Evolutionary conservation across 2,797 vertebrate genomes (phyloP).

Genomic region (Tarsius wallacei): DNA sequence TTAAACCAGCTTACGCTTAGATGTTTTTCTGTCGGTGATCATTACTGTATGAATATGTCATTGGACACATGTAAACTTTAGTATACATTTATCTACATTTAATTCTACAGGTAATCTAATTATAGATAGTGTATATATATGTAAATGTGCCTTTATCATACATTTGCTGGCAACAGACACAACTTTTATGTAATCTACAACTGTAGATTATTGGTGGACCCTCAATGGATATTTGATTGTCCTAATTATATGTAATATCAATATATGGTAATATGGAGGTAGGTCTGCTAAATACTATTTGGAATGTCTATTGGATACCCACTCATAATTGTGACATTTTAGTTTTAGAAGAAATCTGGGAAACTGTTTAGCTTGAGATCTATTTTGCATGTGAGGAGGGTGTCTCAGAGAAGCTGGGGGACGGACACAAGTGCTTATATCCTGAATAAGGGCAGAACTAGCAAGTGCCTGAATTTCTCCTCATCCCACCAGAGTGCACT

Average conservation of each 20-base stretch:
- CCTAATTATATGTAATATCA: background rate
- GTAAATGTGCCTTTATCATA: background rate
- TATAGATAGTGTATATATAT: background rate
- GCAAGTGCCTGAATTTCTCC: background rate
- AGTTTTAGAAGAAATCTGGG: background rate
- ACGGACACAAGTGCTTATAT: accelerated
- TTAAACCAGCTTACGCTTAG: background rate
- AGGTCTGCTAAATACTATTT: background rate
- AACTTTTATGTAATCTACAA: background rate
- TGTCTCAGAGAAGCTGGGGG: background rate
- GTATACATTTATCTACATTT: background rate
- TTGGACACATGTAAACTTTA: background rate
- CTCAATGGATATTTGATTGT: background rate
- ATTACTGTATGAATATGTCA: background rate
- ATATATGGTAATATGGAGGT: background rate
- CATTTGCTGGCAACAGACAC: background rate
- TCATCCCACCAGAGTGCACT: too few species aligned
- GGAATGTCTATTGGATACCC: background rate
- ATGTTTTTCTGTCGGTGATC: background rate
- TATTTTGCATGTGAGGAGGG: background rate
- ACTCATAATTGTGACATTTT: background rate
- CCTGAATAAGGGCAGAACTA: background rate
- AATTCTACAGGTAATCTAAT: background rate
- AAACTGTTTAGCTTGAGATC: background rate
- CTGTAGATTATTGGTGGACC: background rate